These are phyloP conservation scores for Phoebastria nigripes DNA, from an alignment of 2,797 vertebrate genomes.

Conservation along the genomic window DNA sequence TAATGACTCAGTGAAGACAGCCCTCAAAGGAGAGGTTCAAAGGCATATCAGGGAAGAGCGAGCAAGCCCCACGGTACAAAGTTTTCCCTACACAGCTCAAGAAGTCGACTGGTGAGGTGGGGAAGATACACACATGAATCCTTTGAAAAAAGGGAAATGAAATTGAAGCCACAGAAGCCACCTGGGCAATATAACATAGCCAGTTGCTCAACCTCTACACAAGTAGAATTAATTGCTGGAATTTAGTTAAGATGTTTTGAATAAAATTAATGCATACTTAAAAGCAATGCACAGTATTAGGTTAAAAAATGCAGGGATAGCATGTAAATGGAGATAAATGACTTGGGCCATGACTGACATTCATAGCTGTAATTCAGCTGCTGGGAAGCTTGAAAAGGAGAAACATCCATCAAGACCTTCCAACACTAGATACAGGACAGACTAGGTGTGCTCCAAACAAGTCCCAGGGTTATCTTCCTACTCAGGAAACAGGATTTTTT, in stretches of 20 bases:
- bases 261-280: not conserved
- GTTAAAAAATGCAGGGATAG: not conserved
- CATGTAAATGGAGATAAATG: not conserved
- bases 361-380: not conserved
- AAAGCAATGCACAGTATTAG: not conserved
- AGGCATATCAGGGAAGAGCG: not conserved
- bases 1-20: not conserved
- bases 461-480: not conserved
- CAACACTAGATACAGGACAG: not conserved
- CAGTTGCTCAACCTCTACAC: not conserved
- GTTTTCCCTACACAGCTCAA: not conserved
- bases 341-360: not conserved
- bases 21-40: conserved; percentile 8
- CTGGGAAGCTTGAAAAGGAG: not conserved
- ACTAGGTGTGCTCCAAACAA: not conserved
- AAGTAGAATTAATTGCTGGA: not conserved
- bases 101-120: not conserved
- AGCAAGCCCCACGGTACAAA: not conserved
- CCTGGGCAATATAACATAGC: not conserved
- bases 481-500: not conserved
- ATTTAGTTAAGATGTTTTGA: not conserved
- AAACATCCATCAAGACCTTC: not conserved
- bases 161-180: not conserved
- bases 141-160: not conserved
- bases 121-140: not conserved